phyloP scores from a whole-genome alignment of 2,113 vertebrate species.

The Petroica traversi region DNA sequence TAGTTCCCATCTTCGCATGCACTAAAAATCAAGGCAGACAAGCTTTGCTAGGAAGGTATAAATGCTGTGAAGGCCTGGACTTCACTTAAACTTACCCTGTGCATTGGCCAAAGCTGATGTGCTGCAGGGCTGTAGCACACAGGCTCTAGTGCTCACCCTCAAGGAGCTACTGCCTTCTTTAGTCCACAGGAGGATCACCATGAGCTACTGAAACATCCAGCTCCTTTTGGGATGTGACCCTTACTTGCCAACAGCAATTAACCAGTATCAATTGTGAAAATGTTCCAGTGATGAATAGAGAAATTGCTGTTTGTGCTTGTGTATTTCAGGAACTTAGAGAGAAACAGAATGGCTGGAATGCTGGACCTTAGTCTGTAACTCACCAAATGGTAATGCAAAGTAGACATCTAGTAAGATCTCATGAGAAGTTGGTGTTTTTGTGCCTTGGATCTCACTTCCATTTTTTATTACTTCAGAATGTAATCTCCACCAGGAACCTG shows the following conservation, averaged over 20 bases:
- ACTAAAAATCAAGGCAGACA: background rate
- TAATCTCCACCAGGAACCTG: conserved; percentile 66
- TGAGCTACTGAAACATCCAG: background rate
- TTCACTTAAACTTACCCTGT: background rate
- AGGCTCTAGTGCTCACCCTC: background rate
- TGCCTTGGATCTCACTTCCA: conserved; percentile 57
- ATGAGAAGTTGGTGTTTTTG: conserved; percentile 56
- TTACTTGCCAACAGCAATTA: background rate
- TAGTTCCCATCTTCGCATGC: background rate
- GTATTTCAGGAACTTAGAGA: background rate
- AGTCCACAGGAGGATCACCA: background rate
- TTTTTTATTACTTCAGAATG: conserved; percentile 61
- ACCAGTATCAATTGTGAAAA: background rate
- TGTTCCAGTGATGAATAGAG: background rate
- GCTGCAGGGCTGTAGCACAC: background rate
- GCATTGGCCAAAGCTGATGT: background rate
- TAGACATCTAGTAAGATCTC: conserved; percentile 66
- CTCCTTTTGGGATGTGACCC: background rate
- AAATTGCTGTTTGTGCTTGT: background rate
- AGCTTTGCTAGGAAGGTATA: background rate
- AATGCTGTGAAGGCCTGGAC: background rate
- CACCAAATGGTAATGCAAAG: conserved; percentile 63
- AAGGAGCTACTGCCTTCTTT: background rate
- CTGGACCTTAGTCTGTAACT: background rate
- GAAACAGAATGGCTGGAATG: background rate